Evolutionary conservation across 2,797 vertebrate genomes (phyloP).

Genomic region (Alosa sapidissima): DNA sequence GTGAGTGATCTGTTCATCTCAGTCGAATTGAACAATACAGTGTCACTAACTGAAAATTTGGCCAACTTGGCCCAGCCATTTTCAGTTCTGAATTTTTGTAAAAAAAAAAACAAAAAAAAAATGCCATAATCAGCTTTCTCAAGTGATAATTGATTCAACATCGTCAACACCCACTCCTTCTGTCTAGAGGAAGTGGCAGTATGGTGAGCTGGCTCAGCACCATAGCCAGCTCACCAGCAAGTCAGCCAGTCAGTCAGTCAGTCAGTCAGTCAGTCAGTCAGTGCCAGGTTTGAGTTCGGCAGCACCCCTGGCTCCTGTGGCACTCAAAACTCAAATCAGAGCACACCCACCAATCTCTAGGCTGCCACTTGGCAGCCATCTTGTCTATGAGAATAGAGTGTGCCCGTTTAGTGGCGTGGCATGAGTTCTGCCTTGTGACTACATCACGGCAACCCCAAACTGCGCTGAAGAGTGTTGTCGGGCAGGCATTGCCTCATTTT

Average conservation of each 20-base stretch:
- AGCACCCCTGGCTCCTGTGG: background rate
- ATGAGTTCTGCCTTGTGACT: background rate
- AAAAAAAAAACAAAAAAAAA: too few species aligned
- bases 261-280: background rate
- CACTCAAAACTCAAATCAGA: background rate
- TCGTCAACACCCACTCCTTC: background rate
- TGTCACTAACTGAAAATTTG: background rate
- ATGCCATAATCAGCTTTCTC: background rate
- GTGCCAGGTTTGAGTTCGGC: background rate
- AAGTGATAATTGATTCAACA: background rate
- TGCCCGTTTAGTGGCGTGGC: background rate
- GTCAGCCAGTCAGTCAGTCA: background rate
- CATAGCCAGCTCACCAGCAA: too few species aligned
- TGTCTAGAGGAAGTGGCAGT: background rate
- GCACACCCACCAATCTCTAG: background rate
- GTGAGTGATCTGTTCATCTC: background rate
- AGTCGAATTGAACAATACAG: too few species aligned
- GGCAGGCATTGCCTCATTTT: slow-evolving; percentile 17
- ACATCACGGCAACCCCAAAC: background rate
- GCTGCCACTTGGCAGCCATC: background rate
- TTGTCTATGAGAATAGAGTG: background rate
- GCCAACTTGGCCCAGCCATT: background rate
- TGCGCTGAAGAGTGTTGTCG: background rate
- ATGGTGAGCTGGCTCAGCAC: background rate
- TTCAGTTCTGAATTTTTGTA: background rate